Base-by-base conservation (phyloP, 2,888 invertebrate genomes). In the Catocala sponsa region DNA sequence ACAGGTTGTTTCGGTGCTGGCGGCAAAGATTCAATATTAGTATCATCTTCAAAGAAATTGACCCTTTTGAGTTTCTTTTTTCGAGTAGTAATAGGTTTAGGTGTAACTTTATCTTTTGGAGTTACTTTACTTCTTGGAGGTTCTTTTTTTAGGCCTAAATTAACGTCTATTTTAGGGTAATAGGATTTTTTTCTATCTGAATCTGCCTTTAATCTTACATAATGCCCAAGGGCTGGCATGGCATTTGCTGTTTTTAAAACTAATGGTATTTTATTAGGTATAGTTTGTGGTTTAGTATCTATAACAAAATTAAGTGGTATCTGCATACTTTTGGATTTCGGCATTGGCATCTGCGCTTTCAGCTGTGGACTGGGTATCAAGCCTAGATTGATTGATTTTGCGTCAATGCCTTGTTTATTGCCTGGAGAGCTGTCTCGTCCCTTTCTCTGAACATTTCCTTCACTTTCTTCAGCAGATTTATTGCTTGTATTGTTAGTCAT, bases 241-340 rank as follows among this genome's bases (percentile, higher is more conserved):
- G 55, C 54, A 12, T 63, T 71, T 0, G 41, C 38, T 33, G 58
- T 64, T 63, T 75, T 71, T 9, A 71, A 46, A n/a, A 71, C 32
- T 53, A 71, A 41, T 7, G 74, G 74, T 10, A 57, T 63, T 59
- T 64, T 65, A 0, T 57, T 61, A 7, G 71, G 68, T 48, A 61
- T 42, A 25, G 41, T 56, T 52, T 63, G 49, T 35, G 69, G 60
- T 41, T 32, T 55, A 7, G 46, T 64, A 41, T 64, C 55, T n/a
- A 55, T 43, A 1, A 53, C 60, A 4, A 56, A 11, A 6, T 60
- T 64, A 7, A 53, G 7, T 35, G 59, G 59, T 60, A 59, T 64
- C 15, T 50, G 38, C 9, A 35, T 38, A 33, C 32, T 15, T n/a
- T 38, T 54, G 4, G 48, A 9, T 10, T 69, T 59, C 4, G 51